Evolutionary conservation across 37 sponge, comb jelly and placozoan species (phyloP).

Genomic region (Lycopodina hypogea): DNA sequence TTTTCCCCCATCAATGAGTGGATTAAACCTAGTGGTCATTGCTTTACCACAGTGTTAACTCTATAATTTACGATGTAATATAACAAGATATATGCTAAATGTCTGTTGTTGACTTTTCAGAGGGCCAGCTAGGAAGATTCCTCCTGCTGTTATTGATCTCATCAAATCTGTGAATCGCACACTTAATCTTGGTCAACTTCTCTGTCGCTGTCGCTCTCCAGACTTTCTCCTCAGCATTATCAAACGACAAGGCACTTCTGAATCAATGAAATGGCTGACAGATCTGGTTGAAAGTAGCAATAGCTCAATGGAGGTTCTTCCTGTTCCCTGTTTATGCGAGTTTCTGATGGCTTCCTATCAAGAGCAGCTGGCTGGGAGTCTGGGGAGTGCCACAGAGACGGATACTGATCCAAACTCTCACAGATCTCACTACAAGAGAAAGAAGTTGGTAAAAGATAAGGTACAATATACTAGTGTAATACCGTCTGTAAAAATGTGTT

Average conservation of each 20-base stretch:
- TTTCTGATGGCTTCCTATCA: slow-evolving; percentile 80
- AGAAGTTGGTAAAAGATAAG: slow-evolving; percentile 53
- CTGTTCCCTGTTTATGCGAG: slow-evolving; percentile 97
- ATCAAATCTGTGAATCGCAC: slow-evolving; percentile 63
- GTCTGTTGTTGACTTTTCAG: slow-evolving; percentile 25
- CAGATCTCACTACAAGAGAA: slow-evolving; percentile 60
- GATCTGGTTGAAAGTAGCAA: slow-evolving; percentile 86
- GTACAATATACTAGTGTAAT: slow-evolving; percentile 19
- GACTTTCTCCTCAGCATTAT: slow-evolving; percentile 95
- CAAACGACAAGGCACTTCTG: slow-evolving; percentile 83
- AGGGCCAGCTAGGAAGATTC: slow-evolving; percentile 80
- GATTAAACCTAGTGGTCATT: too few relatives aligned
- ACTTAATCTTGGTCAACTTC: slow-evolving; percentile 72
- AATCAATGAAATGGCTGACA: slow-evolving; percentile 94
- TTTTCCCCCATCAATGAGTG: too few relatives aligned
- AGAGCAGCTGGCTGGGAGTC: slow-evolving; percentile 37
- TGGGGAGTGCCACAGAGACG: slow-evolving; percentile 1
- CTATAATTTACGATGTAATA: too few relatives aligned
- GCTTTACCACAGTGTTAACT: too few relatives aligned
- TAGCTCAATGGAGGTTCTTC: slow-evolving; percentile 89
- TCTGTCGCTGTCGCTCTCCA: slow-evolving; percentile 88
- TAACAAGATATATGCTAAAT: too few relatives aligned
- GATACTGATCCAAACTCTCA: slow-evolving; percentile 42
- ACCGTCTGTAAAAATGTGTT: too few relatives aligned
- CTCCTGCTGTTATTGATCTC: slow-evolving; percentile 72